Conservation (phyloP, 2,797 vertebrate genomes). For the Pseudochromis fuscus region DNA sequence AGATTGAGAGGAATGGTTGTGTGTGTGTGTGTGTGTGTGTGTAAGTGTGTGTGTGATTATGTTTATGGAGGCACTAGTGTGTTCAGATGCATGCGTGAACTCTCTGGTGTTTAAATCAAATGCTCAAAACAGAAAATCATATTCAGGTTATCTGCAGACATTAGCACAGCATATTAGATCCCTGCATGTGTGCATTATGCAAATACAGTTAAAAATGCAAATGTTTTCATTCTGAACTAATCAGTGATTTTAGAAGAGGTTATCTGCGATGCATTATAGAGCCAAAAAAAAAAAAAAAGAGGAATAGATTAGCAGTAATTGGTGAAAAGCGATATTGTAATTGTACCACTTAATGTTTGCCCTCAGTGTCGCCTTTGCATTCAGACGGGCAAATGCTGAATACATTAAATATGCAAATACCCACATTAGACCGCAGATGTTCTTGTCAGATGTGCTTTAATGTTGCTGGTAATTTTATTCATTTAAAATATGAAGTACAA, state of each 20-base stretch:
- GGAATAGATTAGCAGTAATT: slow-evolving; percentile 22
- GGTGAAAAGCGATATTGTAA: slow-evolving; percentile 4
- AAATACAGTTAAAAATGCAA: slow-evolving; percentile 58
- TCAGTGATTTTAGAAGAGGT: slow-evolving; percentile 32
- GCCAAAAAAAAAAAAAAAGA: slow-evolving; percentile 18
- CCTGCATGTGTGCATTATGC: slow-evolving; percentile 40
- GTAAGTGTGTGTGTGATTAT: slow-evolving; percentile 12
- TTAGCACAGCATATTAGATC: slow-evolving; percentile 42
- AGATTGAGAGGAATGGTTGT: slow-evolving; percentile 27
- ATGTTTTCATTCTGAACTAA: slow-evolving; percentile 45
- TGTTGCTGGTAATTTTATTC: background rate
- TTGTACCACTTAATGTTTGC: slow-evolving; percentile 2
- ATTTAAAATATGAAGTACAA: slow-evolving; percentile 2
- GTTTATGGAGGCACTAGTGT: slow-evolving; percentile 3
- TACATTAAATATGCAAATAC: slow-evolving; percentile 13
- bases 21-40: background rate
- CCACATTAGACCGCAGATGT: slow-evolving; percentile 3
- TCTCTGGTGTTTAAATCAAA: slow-evolving; percentile 21
- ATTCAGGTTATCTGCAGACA: slow-evolving; percentile 46
- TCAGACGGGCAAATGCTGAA: background rate
- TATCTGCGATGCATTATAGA: slow-evolving; percentile 36
- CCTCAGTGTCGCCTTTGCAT: slow-evolving; percentile 3
- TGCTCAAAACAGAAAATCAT: slow-evolving; percentile 28
- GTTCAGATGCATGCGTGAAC: slow-evolving; percentile 5
- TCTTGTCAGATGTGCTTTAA: slow-evolving; percentile 21